Percentiles rank a stretch among this genome's conserved stretches.
These are phyloP conservation scores for Bradysia coprophila DNA, from an alignment of 1,140 invertebrate species.

Conservation along the genomic window DNA sequence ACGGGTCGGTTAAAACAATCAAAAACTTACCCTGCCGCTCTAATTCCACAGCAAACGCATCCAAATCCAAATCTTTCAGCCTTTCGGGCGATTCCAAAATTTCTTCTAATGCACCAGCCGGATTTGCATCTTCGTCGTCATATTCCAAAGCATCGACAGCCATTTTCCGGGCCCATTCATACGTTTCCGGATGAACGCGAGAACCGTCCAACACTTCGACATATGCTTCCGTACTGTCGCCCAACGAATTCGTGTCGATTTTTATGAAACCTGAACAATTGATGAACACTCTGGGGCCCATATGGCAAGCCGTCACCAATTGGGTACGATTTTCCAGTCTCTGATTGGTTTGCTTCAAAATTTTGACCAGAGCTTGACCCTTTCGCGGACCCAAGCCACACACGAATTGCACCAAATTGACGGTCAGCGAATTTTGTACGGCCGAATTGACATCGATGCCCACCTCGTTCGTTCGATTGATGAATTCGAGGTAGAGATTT, in stretches of 20 bases:
- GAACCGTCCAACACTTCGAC: conserved; percentile 96
- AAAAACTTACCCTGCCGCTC: conserved; percentile 55
- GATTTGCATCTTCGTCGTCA: conserved; percentile 90
- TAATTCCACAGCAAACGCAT: conserved; percentile 96
- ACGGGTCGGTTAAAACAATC: conserved; percentile 1
- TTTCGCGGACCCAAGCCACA: conserved; percentile 94
- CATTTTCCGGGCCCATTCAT: conserved; percentile 99
- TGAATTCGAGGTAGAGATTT: conserved; percentile 78
- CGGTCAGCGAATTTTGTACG: conserved; percentile 69
- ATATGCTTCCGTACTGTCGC: conserved; percentile 85
- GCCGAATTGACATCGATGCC: conserved; percentile 96
- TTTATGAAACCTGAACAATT: conserved; percentile 99
- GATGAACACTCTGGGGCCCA: conserved; percentile 97
- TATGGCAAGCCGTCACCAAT: conserved; percentile 83
- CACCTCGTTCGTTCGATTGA: conserved; percentile 88
- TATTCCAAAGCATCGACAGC: conserved; percentile 98
- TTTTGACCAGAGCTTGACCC: conserved; percentile 73
- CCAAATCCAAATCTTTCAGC: conserved; percentile 91
- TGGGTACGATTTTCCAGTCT: conserved; percentile 88
- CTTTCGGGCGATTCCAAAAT: conserved; percentile 90
- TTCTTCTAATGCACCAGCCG: conserved; percentile 90
- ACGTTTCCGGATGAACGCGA: conserved; percentile 95
- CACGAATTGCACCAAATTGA: conserved; percentile 90
- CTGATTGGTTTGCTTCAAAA: conserved; percentile 84
- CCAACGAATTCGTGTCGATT: conserved; percentile 88